These are phyloP conservation scores for Stigmatopora nigra DNA, from an alignment of 2,113 vertebrate species.

Conservation along the genomic window DNA sequence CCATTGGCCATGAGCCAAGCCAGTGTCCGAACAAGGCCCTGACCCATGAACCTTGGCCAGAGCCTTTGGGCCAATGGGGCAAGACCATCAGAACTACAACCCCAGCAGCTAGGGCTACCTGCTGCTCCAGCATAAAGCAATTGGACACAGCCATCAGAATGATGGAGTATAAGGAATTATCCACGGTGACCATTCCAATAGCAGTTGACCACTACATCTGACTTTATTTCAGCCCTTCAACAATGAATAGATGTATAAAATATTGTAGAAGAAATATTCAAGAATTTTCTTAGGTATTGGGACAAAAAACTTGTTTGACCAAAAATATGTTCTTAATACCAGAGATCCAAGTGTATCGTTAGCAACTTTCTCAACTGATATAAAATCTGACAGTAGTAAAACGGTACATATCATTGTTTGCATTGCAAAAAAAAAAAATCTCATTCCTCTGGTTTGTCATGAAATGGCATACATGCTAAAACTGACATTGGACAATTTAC, in stretches of 20 bases:
- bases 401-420: too few species aligned
- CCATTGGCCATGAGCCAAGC: constrained; percentile 74
- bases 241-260: constrained; percentile 23
- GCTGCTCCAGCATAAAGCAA: constrained; percentile 87
- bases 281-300: background rate
- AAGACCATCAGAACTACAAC: constrained; percentile 64
- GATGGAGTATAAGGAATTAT: constrained; percentile 78
- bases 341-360: too few species aligned
- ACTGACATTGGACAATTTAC: constrained; percentile 17
- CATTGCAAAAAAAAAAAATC: too few species aligned
- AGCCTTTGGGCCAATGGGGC: constrained; percentile 72
- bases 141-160: constrained; percentile 84
- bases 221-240: constrained; percentile 33
- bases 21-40: constrained; percentile 74
- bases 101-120: constrained; percentile 83
- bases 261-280: background rate
- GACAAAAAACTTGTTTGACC: too few species aligned
- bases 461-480: background rate
- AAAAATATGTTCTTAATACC: too few species aligned
- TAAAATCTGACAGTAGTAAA: too few species aligned
- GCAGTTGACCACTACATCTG: constrained; percentile 38
- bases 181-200: constrained; percentile 71
- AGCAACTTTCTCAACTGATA: too few species aligned
- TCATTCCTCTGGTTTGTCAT: background rate
- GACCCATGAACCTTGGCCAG: constrained; percentile 81